Conservation (phyloP, 2,888 invertebrate genomes). For the Polietes domitor region DNA sequence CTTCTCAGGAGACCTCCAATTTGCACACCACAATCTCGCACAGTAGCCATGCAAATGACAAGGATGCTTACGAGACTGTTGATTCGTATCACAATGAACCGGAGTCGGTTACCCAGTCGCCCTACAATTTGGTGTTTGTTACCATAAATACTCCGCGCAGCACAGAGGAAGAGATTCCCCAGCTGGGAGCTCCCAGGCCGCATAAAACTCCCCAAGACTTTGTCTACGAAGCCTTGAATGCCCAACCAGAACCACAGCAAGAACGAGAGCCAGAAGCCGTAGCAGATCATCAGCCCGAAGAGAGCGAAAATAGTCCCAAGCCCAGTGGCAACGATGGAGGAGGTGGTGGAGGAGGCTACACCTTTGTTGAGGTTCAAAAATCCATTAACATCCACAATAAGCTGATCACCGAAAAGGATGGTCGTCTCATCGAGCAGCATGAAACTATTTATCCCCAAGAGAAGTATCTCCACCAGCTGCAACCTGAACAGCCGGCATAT, state of each 20-base stretch:
- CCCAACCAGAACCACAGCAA: slow-evolving; percentile 39
- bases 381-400: slow-evolving; percentile 82
- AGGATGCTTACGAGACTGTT: slow-evolving; percentile 57
- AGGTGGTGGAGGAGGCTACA: slow-evolving; percentile 79
- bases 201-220: slow-evolving; percentile 72
- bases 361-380: slow-evolving; percentile 85
- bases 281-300: slow-evolving; percentile 70
- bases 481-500: slow-evolving; percentile 1
- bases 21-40: slow-evolving; percentile 69
- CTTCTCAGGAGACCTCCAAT: not conserved
- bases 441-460: slow-evolving; percentile 75
- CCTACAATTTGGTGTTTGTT: slow-evolving; percentile 72
- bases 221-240: slow-evolving; percentile 72
- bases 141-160: slow-evolving; percentile 69
- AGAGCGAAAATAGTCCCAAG: slow-evolving; percentile 75
- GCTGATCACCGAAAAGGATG: slow-evolving; percentile 79
- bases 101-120: slow-evolving; percentile 52
- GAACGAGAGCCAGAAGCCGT: slow-evolving; percentile 58
- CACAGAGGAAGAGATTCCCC: slow-evolving; percentile 10
- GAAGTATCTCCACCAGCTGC: slow-evolving; percentile 27
- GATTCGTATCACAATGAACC: slow-evolving; percentile 35
- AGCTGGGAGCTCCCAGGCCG: slow-evolving; percentile 42
- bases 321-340: slow-evolving; percentile 77
- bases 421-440: slow-evolving; percentile 76
- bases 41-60: slow-evolving; percentile 49